Evolutionary conservation across 2,113 vertebrate genomes (phyloP).

Genomic region (Guaruba guarouba): DNA sequence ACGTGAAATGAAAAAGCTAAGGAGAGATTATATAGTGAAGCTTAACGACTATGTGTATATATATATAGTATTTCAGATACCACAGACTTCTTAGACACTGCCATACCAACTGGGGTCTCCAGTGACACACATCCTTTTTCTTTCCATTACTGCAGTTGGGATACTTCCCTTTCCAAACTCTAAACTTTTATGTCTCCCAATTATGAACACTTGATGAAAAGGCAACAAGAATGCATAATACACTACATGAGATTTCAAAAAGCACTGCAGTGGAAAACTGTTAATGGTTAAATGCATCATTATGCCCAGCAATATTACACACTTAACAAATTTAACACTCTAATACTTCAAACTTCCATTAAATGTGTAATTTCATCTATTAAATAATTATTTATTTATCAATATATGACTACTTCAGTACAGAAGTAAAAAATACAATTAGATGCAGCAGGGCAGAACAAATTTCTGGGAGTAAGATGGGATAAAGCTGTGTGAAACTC

Average conservation of each 20-base stretch:
- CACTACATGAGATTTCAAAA: neutral
- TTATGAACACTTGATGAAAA: constrained; percentile 4
- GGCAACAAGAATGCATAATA: neutral
- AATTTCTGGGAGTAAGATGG: neutral
- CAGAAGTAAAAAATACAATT: constrained; percentile 48
- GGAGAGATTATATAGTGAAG: neutral
- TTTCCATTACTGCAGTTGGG: neutral
- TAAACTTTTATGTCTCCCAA: neutral
- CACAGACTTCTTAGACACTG: neutral
- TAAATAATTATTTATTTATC: constrained; percentile 65
- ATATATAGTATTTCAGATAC: neutral
- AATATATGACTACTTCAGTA: constrained; percentile 32
- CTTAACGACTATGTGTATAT: neutral
- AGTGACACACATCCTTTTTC: neutral
- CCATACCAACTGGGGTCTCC: neutral
- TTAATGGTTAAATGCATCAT: constrained; percentile 47
- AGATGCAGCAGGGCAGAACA: constrained; percentile 41
- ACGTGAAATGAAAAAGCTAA: neutral
- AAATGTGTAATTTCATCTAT: constrained; percentile 41
- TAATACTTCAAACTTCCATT: constrained; percentile 52
- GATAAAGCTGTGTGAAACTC: neutral
- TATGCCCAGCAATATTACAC: constrained; percentile 13
- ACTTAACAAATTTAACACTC: constrained; percentile 57
- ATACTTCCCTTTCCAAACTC: neutral
- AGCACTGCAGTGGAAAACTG: constrained; percentile 29